Evolutionary conservation across 2,113 vertebrate genomes (phyloP).

Genomic region (Elgaria multicarinata): DNA sequence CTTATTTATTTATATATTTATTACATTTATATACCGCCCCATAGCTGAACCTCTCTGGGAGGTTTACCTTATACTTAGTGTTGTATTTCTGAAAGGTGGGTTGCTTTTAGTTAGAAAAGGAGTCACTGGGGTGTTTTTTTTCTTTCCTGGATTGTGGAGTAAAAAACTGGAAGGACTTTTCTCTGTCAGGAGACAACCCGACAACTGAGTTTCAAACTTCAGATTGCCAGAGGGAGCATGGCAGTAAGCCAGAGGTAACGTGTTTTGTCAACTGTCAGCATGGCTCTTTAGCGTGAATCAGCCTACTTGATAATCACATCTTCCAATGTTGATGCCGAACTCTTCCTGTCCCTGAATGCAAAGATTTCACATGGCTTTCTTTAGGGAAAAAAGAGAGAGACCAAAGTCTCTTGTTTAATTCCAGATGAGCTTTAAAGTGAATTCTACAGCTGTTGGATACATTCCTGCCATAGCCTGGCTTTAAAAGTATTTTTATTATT

Average conservation of each 20-base stretch:
- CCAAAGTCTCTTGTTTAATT: not conserved
- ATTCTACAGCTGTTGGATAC: constrained; percentile 1
- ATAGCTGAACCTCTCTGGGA: too few relatives aligned
- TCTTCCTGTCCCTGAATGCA: not conserved
- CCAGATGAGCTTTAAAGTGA: constrained; percentile 2
- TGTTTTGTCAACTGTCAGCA: not conserved
- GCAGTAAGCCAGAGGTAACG: too few relatives aligned
- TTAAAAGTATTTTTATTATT: constrained; percentile 12
- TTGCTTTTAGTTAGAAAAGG: not conserved
- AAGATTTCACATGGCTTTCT: not conserved
- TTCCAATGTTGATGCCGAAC: not conserved
- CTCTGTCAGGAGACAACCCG: not conserved
- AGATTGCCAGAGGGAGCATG: not conserved
- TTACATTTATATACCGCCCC: too few relatives aligned
- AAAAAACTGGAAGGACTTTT: not conserved
- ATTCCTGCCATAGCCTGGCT: constrained; percentile 12
- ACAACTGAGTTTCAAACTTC: not conserved
- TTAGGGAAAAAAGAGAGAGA: not conserved
- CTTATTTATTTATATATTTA: too few relatives aligned
- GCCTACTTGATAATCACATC: not conserved
- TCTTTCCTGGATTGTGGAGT: not conserved
- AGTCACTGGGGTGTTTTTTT: not conserved
- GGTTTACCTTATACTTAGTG: not conserved
- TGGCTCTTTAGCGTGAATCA: not conserved
- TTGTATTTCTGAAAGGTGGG: not conserved